phyloP scores from a whole-genome alignment of 2,113 vertebrate genomes.

The Tichodroma muraria region DNA sequence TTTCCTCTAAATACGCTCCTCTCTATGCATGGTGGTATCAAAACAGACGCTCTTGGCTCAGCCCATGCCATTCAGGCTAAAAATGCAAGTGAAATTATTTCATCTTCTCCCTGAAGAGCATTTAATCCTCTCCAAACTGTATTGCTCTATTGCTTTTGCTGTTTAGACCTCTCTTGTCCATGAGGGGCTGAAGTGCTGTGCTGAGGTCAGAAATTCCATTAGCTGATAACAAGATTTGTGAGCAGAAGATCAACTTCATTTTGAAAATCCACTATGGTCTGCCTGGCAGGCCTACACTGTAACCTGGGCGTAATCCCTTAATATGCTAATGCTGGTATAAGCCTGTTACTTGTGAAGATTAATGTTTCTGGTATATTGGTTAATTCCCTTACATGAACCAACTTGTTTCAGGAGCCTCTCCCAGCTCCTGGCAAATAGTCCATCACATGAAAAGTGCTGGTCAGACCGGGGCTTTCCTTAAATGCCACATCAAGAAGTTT shows the following conservation, averaged over 20 bases:
- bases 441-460: not conserved
- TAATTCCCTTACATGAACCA: slow-evolving; percentile 43
- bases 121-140: not conserved
- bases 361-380: slow-evolving; percentile 15
- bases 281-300: not conserved
- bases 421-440: not conserved
- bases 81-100: slow-evolving; percentile 6
- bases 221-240: slow-evolving; percentile 54
- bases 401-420: slow-evolving; percentile 7
- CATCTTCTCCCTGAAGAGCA: not conserved
- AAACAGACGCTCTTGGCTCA: not conserved
- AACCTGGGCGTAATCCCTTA: slow-evolving; percentile 46
- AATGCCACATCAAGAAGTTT: not conserved
- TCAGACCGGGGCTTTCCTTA: not conserved
- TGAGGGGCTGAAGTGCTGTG: not conserved
- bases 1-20: not conserved
- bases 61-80: not conserved
- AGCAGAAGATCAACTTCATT: slow-evolving; percentile 16
- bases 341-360: slow-evolving; percentile 34
- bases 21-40: not conserved
- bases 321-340: slow-evolving; percentile 33
- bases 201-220: slow-evolving; percentile 55
- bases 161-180: not conserved
- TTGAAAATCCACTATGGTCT: not conserved
- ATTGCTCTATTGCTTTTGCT: not conserved